These are phyloP conservation scores for Syrista parreyssii DNA, from an alignment of 2,888 invertebrate species.

Conservation along the genomic window DNA sequence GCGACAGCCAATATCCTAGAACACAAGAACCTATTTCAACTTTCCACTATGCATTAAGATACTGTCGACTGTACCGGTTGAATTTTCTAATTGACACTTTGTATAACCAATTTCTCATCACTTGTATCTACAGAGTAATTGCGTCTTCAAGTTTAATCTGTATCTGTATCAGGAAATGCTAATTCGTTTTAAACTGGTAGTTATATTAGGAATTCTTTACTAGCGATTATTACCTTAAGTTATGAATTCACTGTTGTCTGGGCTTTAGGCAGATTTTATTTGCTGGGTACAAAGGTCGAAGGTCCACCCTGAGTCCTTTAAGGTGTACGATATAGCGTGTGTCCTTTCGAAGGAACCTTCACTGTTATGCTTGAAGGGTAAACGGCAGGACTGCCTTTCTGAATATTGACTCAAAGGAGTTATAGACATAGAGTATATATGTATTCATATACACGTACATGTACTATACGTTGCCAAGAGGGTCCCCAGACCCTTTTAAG, in stretches of 20 bases:
- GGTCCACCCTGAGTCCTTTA: neutral
- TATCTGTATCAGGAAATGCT: too few species aligned
- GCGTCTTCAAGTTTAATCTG: neutral
- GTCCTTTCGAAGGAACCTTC: neutral
- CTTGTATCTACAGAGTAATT: neutral
- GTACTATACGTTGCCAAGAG: neutral
- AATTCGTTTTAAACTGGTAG: neutral
- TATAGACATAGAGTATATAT: neutral
- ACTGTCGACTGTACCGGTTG: neutral
- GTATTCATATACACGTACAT: neutral
- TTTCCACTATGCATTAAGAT: neutral
- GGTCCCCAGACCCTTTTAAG: slow-evolving; percentile 1
- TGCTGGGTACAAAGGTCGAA: neutral
- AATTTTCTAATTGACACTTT: neutral
- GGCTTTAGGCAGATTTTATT: neutral
- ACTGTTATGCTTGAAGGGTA: neutral
- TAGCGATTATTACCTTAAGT: neutral
- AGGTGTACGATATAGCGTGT: neutral
- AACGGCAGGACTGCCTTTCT: neutral
- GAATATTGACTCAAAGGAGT: slow-evolving; percentile 2
- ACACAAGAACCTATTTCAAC: neutral
- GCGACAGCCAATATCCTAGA: neutral
- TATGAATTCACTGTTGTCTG: neutral
- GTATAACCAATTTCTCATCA: neutral
- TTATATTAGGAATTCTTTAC: neutral